Percentiles rank a stretch among this genome's conserved stretches.
Conservation (phyloP, 2,113 vertebrate genomes). For the Marmota monax region DNA sequence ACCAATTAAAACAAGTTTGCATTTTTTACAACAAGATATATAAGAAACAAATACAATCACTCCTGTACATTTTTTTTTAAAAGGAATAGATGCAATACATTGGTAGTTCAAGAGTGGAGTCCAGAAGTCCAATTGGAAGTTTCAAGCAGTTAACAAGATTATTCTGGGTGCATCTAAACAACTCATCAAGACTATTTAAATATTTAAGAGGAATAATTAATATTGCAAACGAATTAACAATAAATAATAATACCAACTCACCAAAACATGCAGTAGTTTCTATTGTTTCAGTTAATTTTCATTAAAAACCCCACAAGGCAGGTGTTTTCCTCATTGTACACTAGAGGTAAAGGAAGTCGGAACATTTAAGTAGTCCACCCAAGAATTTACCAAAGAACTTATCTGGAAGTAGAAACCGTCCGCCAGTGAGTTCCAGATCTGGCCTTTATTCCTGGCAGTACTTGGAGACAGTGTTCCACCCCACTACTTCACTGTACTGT, state of each 20-base stretch:
- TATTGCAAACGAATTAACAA: neutral
- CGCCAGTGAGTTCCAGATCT: neutral
- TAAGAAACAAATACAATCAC: neutral
- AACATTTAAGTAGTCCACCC: neutral
- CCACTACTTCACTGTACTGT: neutral
- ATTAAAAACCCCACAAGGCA: neutral
- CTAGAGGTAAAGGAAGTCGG: neutral
- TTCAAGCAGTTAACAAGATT: neutral
- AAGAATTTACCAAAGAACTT: neutral
- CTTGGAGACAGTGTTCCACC: no score
- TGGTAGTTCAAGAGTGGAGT: neutral
- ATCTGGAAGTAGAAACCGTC: neutral
- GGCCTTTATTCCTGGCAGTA: neutral
- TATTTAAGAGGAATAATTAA: neutral
- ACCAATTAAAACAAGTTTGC: neutral
- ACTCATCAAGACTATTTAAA: neutral
- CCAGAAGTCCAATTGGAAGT: neutral
- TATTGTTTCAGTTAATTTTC: neutral
- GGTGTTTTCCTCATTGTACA: neutral
- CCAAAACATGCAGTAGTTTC: neutral
- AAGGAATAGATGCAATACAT: neutral
- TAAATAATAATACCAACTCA: neutral
- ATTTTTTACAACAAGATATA: neutral
- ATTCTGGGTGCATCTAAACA: neutral
- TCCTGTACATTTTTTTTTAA: neutral